Base-by-base conservation (phyloP, 2,113 vertebrate genomes). In the Aepyceros melampus region DNA sequence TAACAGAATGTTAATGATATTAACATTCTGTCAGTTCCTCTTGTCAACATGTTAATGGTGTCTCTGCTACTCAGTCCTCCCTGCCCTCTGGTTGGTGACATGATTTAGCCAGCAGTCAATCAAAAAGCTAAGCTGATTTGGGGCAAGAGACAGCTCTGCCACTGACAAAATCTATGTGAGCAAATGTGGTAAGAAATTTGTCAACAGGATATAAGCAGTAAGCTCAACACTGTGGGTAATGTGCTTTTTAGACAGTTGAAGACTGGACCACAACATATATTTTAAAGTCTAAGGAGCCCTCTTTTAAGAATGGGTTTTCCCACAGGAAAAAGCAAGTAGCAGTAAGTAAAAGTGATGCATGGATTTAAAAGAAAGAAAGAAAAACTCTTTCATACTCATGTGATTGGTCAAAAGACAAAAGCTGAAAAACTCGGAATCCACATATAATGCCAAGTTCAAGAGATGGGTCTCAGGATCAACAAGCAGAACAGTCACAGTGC, bases 1-100 rank as follows among this genome's bases (percentile, higher is more conserved):
- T 97, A 97, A 98, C 97, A 98, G 91, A 93, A 94, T 53, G 96
- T 95, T 98, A 98, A 98, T 97, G 93, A 87, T 97, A 98, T 98
- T 98, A 98, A 97, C 95, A 93, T 95, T 86, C 82, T 94, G 97
- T 95, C 95, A 98, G 95, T 92, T 81, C 89, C 94, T 87, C 40
- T 4, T 81, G 87, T 96, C 98, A 98, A 27, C 56, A 81, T 94
- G 97, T 95, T 98, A 98, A 95, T 89, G 92, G 98, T 87, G 81
- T 36, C 89, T 96, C 97, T 96, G 96, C 97, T 98, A 98, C 94
- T 98, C 97, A 97, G 94, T 47, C 96, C 78, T 97, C 89, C 6
- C 53, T 85, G 49, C 91, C 84, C 97, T 97, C 91, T 43, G 91
- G 51, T 90, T 58, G 29, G 87, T 47, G 55, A 87, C 97, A 91